phyloP scores from a whole-genome alignment of 37 sponge, comb jelly and placozoan genomes.

The Petrosia ficiformis region DNA sequence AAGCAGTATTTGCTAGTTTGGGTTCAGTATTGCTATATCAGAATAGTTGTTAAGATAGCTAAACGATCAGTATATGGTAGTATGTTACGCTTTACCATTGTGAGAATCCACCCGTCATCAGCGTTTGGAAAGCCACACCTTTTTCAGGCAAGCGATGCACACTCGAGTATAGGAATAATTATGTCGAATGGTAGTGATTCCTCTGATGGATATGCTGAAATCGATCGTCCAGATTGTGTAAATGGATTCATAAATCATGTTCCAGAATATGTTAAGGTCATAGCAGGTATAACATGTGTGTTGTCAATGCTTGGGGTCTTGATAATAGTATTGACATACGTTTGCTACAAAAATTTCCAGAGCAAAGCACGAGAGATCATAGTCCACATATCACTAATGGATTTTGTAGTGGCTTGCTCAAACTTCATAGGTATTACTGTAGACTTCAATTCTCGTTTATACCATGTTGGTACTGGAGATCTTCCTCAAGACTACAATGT shows the following conservation, averaged over 20 bases:
- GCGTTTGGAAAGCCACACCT: too few relatives aligned
- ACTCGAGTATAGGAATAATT: too few relatives aligned
- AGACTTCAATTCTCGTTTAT: constrained; percentile 12
- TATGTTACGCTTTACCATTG: too few relatives aligned
- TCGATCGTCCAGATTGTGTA: neutral
- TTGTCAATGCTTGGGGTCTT: constrained; percentile 42
- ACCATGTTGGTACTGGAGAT: neutral
- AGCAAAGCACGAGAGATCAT: constrained; percentile 41
- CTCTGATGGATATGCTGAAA: neutral
- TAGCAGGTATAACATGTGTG: constrained; percentile 21
- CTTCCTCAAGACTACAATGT: constrained; percentile 2
- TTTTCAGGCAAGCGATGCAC: too few relatives aligned
- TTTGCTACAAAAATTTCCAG: constrained; percentile 18
- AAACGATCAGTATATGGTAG: too few relatives aligned
- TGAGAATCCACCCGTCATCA: too few relatives aligned
- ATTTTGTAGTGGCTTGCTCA: constrained; percentile 15
- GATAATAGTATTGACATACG: constrained; percentile 51
- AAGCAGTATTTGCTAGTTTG: too few relatives aligned
- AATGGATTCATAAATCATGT: neutral
- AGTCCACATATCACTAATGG: constrained; percentile 56
- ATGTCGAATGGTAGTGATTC: neutral
- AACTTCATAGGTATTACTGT: constrained; percentile 46
- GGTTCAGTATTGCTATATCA: too few relatives aligned
- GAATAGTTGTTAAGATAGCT: too few relatives aligned
- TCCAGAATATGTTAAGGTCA: neutral